These are phyloP conservation scores for Drosophila lutescens DNA, from an alignment of 2,888 invertebrate species.

Conservation along the genomic window DNA sequence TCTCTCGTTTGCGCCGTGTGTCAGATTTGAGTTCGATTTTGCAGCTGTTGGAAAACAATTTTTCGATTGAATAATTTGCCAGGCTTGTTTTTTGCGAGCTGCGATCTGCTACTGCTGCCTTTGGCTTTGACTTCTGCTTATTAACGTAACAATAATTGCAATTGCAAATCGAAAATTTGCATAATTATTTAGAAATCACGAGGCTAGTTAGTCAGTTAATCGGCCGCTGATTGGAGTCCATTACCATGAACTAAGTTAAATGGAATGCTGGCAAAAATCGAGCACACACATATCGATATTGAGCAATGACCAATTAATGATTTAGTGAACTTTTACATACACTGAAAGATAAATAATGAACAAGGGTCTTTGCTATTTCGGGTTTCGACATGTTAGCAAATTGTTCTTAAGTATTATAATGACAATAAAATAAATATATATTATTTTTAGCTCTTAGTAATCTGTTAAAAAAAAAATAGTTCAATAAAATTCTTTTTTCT, in stretches of 20 bases:
- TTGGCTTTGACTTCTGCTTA: slow-evolving; percentile 55
- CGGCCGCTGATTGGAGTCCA: slow-evolving; percentile 36
- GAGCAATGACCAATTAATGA: slow-evolving; percentile 4
- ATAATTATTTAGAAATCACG: slow-evolving; percentile 80
- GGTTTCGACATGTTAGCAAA: too few relatives aligned
- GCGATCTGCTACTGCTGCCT: slow-evolving; percentile 7
- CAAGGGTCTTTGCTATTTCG: background rate
- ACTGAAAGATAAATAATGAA: background rate
- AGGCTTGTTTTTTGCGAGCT: slow-evolving; percentile 31
- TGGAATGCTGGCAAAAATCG: slow-evolving; percentile 38
- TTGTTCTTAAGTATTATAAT: too few relatives aligned
- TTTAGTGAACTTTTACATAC: slow-evolving; percentile 12
- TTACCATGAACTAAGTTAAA: slow-evolving; percentile 33
- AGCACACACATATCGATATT: slow-evolving; percentile 24
- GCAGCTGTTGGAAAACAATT: slow-evolving; percentile 74
- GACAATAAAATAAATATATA: too few relatives aligned
- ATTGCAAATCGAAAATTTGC: slow-evolving; percentile 62
- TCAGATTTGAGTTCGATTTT: slow-evolving; percentile 64
- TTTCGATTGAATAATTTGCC: slow-evolving; percentile 76
- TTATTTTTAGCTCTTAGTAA: too few relatives aligned
- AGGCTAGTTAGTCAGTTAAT: slow-evolving; percentile 66
- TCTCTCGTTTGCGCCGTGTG: slow-evolving; percentile 38
- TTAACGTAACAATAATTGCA: slow-evolving; percentile 75
- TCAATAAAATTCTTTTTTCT: background rate
- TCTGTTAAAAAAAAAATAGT: too few relatives aligned